Conservation (phyloP, 2,888 invertebrate species). For the Polyploca ridens region DNA sequence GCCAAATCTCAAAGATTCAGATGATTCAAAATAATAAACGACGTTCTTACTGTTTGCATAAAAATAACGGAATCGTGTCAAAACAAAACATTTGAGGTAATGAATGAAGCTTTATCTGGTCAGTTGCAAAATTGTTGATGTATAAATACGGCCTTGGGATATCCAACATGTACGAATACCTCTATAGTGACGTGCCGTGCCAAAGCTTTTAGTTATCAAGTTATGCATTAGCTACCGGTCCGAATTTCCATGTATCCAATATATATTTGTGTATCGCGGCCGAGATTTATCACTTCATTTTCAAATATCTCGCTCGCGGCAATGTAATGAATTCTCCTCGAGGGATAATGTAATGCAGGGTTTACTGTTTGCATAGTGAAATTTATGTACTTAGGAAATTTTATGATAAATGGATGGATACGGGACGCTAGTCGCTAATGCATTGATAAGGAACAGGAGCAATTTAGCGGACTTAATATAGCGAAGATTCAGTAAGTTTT, state of each 20-base stretch:
- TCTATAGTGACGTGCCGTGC: conserved; percentile 48
- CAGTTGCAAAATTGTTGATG: conserved; percentile 1
- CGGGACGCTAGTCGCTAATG: conserved; percentile 33
- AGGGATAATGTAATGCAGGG: conserved; percentile 17
- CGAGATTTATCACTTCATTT: conserved; percentile 59
- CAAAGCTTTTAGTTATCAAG: conserved; percentile 72
- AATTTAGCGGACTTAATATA: conserved; percentile 14
- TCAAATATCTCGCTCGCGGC: conserved; percentile 22
- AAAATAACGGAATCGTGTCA: conserved; percentile 5
- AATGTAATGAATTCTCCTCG: conserved; percentile 9
- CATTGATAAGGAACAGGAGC: conserved; percentile 34
- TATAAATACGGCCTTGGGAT: conserved; percentile 25
- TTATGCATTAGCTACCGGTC: conserved; percentile 56
- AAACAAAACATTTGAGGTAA: conserved; percentile 13
- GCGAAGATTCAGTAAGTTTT: neutral
- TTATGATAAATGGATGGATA: conserved; percentile 31
- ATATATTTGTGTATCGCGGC: conserved; percentile 42
- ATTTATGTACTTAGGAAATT: conserved; percentile 16
- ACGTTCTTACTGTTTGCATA: neutral
- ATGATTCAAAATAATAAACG: conserved; percentile 7
- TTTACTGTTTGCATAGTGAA: conserved; percentile 19
- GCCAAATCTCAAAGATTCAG: neutral
- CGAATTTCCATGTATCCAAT: conserved; percentile 51
- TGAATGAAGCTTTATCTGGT: conserved; percentile 13
- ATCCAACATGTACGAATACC: conserved; percentile 17